These are phyloP conservation scores for Hormiphora californensis DNA, from an alignment of 37 sponge, comb jelly and placozoan genomes.

Conservation along the genomic window DNA sequence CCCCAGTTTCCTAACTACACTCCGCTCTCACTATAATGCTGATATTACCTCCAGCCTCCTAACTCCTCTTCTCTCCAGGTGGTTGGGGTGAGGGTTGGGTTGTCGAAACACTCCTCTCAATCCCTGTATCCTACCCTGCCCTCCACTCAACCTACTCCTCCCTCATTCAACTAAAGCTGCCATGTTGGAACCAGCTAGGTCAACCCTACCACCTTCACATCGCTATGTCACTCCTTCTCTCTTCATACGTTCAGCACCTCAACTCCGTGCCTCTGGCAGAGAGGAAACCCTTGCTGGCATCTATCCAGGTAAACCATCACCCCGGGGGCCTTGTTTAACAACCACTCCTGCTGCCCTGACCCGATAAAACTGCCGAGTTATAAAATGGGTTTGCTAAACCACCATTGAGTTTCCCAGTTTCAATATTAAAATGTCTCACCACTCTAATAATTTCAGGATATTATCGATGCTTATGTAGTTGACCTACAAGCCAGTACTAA, in stretches of 20 bases:
- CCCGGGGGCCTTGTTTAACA: background rate
- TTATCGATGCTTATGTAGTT: slow-evolving; percentile 15
- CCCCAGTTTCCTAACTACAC: too few species aligned
- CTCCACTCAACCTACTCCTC: slow-evolving; percentile 45
- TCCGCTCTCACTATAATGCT: too few species aligned
- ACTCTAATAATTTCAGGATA: too few species aligned
- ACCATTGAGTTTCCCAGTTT: too few species aligned
- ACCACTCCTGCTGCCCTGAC: too few species aligned
- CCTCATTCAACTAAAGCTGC: slow-evolving; percentile 21
- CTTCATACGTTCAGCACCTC: slow-evolving; percentile 9
- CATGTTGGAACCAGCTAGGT: slow-evolving; percentile 30
- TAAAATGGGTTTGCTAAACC: too few species aligned
- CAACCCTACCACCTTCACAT: slow-evolving; percentile 43
- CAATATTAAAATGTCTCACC: too few species aligned
- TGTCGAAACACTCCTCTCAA: background rate
- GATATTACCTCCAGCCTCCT: too few species aligned
- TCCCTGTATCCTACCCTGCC: slow-evolving; percentile 7
- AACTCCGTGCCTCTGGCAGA: slow-evolving; percentile 13
- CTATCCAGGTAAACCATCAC: background rate
- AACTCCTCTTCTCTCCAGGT: too few species aligned
- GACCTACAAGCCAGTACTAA: slow-evolving; percentile 3
- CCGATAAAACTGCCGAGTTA: too few species aligned
- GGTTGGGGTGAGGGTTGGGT: slow-evolving; percentile 32
- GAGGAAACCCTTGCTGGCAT: slow-evolving; percentile 6
- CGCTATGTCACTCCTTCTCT: background rate